phyloP scores from a whole-genome alignment of 2,797 vertebrate species.

The Melanotaenia parkinsoni region DNA sequence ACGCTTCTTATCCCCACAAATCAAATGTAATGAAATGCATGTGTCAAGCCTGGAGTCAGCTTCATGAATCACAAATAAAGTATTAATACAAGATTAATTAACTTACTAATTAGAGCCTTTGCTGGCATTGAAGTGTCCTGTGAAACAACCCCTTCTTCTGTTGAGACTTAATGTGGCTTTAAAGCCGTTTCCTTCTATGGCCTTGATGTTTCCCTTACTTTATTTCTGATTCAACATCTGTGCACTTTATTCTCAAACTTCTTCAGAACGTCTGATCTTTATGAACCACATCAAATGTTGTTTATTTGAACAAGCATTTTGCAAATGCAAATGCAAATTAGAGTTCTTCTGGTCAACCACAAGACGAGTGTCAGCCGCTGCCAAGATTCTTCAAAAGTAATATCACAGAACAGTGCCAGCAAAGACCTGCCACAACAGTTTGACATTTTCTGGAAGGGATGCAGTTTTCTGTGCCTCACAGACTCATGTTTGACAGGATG shows the following conservation, averaged over 20 bases:
- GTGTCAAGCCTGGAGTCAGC: conserved; percentile 63
- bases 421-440: conserved; percentile 64
- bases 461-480: conserved; percentile 60
- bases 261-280: conserved; percentile 30
- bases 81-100: conserved; percentile 75
- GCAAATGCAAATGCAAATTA: conserved; percentile 69
- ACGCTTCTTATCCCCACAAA: conserved; percentile 56
- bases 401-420: conserved; percentile 46
- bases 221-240: conserved; percentile 2
- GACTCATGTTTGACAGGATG: conserved; percentile 79
- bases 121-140: conserved; percentile 52
- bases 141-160: conserved; percentile 32
- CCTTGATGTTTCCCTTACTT: conserved; percentile 27
- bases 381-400: conserved; percentile 63
- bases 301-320: conserved; percentile 62
- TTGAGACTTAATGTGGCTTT: conserved; percentile 13
- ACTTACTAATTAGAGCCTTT: conserved; percentile 65
- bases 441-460: conserved; percentile 70
- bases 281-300: conserved; percentile 54
- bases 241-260: conserved; percentile 42
- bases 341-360: conserved; percentile 64
- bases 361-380: conserved; percentile 64
- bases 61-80: conserved; percentile 76
- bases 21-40: conserved; percentile 68
- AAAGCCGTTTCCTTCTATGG: conserved; percentile 21